Conservation (phyloP, 2,797 vertebrate species). For the Odontamblyopus lacepedii region DNA sequence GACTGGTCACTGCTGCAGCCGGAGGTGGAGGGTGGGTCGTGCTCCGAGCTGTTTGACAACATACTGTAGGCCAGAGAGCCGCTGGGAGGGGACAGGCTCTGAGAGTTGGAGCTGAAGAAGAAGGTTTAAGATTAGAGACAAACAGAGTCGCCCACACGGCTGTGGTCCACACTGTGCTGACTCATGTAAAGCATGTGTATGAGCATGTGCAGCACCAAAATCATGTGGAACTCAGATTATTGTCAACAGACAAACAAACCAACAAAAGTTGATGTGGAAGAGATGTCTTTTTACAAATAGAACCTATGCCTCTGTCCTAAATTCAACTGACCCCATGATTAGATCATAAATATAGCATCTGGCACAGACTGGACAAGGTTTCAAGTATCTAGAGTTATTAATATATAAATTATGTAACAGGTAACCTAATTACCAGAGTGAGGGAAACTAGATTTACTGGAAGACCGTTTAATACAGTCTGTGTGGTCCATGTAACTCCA, state of each 20-base stretch:
- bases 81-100: conserved; percentile 88
- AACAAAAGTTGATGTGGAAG: not conserved
- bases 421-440: not conserved
- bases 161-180: not conserved
- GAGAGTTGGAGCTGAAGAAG: conserved; percentile 84
- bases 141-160: not conserved
- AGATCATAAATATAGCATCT: not conserved
- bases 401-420: not conserved
- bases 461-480: not conserved
- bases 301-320: not conserved
- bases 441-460: not conserved
- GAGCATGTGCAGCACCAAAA: conserved; percentile 8
- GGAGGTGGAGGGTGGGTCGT: conserved; percentile 88
- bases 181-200: conserved; percentile 1
- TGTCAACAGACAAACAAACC: not conserved
- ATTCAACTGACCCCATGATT: not conserved
- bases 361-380: not conserved
- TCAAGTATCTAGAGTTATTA: not conserved
- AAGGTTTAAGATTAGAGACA: conserved; percentile 10
- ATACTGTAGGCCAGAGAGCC: conserved; percentile 90
- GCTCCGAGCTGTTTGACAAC: conserved; percentile 87
- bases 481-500: not conserved
- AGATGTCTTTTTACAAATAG: not conserved
- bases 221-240: not conserved
- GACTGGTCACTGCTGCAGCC: conserved; percentile 94